These are phyloP conservation scores for Peromyscus californicus DNA, from an alignment of 2,113 vertebrate genomes.

Conservation along the genomic window DNA sequence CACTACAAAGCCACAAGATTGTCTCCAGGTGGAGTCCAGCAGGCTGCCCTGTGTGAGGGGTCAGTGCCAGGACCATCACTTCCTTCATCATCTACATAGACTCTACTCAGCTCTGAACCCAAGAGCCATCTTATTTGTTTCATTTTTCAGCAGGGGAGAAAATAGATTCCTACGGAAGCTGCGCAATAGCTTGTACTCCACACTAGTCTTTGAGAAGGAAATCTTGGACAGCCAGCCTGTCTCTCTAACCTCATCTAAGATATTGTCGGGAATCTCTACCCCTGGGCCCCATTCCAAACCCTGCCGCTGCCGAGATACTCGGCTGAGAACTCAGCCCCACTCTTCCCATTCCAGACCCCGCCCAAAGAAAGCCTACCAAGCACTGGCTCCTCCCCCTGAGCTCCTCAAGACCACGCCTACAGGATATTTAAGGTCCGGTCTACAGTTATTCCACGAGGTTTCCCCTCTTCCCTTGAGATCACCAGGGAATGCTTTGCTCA, in stretches of 20 bases:
- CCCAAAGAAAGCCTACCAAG: too few relatives aligned
- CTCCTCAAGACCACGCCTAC: too few relatives aligned
- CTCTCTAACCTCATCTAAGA: background rate
- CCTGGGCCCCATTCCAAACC: too few relatives aligned
- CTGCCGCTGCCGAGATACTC: too few relatives aligned
- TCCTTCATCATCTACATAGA: background rate
- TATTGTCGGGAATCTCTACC: too few relatives aligned
- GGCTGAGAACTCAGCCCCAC: too few relatives aligned
- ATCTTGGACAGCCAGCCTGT: background rate
- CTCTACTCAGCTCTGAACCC: background rate
- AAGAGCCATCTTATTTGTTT: background rate
- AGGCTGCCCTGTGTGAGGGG: background rate
- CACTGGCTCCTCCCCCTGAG: too few relatives aligned
- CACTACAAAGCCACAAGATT: background rate
- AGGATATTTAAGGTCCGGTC: too few relatives aligned
- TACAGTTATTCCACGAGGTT: too few relatives aligned
- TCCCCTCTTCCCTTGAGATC: too few relatives aligned
- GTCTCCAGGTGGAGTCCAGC: slow-evolving; percentile 18
- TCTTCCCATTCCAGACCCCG: too few relatives aligned
- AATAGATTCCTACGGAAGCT: background rate
- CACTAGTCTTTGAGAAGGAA: slow-evolving; percentile 33
- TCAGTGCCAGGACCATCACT: background rate
- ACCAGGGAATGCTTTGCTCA: too few relatives aligned
- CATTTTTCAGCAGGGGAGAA: background rate
- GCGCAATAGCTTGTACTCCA: background rate